Evolutionary conservation across 2,888 invertebrate genomes (phyloP), one percentile per base, ranked within the genome.

Genomic region (Ormyrus rosae): DNA sequence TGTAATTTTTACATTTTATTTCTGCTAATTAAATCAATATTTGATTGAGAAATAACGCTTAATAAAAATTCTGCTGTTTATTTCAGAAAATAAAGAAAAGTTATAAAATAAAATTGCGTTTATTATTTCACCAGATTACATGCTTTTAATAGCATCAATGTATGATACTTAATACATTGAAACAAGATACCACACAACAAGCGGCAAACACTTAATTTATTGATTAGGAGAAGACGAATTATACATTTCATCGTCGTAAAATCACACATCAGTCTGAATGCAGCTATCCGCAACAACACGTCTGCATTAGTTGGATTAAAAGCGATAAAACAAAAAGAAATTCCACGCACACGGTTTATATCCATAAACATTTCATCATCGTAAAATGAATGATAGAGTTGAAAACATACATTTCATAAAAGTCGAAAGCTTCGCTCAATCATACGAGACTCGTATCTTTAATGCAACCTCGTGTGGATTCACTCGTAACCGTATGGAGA

Each of bases 331-430:
- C 51, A 34, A 34, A 53, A 9, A n/a, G 50, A 34, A 11, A 73
- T 9, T 34, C 46, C 56, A 19, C 10, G 34, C 34, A 34, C 34
- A 13, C n/a, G 6, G 48, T 53, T 34, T 11, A 8, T 19, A n/a
- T 55, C 45, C 56, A 13, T 45, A 70, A 77, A 77, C 34, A 58
- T 70, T 77, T 69, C 55, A 77, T 70, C 64, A 70, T 56, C 56
- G 34, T 69, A 70, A 70, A 63, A 55, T 34, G 61, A 67, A 55
- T 65, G 61, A 61, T 48, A 67, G 48, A 58, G 65, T 10, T 34
- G 9, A 19, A 34, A 45, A 19, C n/a, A 45, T 45, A 53, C 45
- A 51, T 19, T 61, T 68, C 50, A 53, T 60, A 60, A 75, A 75
- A 75, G 53, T 50, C 53, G 13, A 58, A 61, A 34, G n/a, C 34